Base-by-base conservation (phyloP, 2,797 vertebrate species). In the Sebastes iracundus region DNA sequence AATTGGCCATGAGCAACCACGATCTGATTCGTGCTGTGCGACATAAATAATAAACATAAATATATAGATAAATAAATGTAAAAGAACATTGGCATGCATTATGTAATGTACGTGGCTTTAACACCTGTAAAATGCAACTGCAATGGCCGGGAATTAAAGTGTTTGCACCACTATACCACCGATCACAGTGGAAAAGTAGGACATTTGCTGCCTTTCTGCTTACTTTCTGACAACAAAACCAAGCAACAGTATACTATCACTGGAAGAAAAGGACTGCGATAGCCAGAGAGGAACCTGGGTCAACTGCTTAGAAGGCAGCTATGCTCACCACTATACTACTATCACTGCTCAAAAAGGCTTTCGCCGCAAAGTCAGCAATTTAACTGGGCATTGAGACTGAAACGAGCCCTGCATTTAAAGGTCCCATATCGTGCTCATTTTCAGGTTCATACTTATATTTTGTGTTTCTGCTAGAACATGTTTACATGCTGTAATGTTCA, bases 271-370 rank as follows among this genome's bases (percentile, higher is more conserved):
- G 42, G 42, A 46, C 14, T 46, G 42, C 42, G 1, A 46, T 46
- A 46, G 42, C 42, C 42, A 46, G 42, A 18, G 16, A 46, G 14
- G 16, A 46, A 46, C 42, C 42, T 46, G 42, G 42, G 42, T 93
- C 83, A 90, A 88, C 89, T 93, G 89, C 89, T 92, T 90, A 88
- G 88, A 80, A 93, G 87, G 86, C 86, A 91, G 86, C 86, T 90
- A 83, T 91, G 83, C 84, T 90, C 6, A 87, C 88, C 89, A 83
- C 85, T 85, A 88, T 84, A 84, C 86, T 82, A 88, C 87, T 78
- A 90, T 77, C 60, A 63, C 59, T 38, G 5, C 5, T 9, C 22
- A 46, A 25, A 64, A 23, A 42, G 23, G 55, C 33, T 25, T 38
- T 42, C 1, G 22, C 33, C 3, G 33, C 33, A 38, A 13, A 64